Evolutionary conservation across 2,888 invertebrate genomes (phyloP).

Genomic region (Omphaloscelis lunosa): DNA sequence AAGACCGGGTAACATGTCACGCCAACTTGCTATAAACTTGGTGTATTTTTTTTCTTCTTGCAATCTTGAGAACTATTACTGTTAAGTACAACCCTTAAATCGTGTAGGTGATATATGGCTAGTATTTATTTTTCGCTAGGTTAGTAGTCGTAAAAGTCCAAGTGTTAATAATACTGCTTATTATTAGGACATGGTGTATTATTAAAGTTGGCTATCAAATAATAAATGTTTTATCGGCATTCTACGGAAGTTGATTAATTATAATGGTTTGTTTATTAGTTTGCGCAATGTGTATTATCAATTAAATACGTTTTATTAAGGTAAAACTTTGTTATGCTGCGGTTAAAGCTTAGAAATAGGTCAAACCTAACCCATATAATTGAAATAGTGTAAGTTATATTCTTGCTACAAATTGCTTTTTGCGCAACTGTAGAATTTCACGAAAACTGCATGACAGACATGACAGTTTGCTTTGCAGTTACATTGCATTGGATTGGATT

Average conservation of each 20-base stretch:
- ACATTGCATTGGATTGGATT: not conserved
- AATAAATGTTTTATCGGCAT: conserved; percentile 42
- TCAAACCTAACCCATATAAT: conserved; percentile 28
- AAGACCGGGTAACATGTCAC: conserved; percentile 62
- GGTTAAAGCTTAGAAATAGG: conserved; percentile 43
- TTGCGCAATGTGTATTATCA: conserved; percentile 26
- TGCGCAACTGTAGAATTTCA: not conserved
- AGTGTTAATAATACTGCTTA: conserved; percentile 29
- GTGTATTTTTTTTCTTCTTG: not conserved
- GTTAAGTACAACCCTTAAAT: conserved; percentile 35
- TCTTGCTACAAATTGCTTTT: not conserved
- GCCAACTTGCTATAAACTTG: conserved; percentile 57
- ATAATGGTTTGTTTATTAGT: conserved; percentile 53
- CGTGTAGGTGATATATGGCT: conserved; percentile 36
- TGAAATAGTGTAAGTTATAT: not conserved
- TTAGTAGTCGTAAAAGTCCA: conserved; percentile 22
- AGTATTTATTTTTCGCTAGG: conserved; percentile 25
- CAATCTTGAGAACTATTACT: conserved; percentile 50
- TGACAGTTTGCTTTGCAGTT: not conserved
- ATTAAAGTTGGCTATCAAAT: conserved; percentile 26
- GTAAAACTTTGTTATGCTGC: conserved; percentile 25
- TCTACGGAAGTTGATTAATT: conserved; percentile 57
- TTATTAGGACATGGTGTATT: conserved; percentile 25
- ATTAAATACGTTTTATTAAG: conserved; percentile 23
- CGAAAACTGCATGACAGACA: not conserved